Evolutionary conservation across 2,888 invertebrate genomes (phyloP), one percentile per base, ranked within the genome.

Genomic region (Strigamia transsilvanica): DNA sequence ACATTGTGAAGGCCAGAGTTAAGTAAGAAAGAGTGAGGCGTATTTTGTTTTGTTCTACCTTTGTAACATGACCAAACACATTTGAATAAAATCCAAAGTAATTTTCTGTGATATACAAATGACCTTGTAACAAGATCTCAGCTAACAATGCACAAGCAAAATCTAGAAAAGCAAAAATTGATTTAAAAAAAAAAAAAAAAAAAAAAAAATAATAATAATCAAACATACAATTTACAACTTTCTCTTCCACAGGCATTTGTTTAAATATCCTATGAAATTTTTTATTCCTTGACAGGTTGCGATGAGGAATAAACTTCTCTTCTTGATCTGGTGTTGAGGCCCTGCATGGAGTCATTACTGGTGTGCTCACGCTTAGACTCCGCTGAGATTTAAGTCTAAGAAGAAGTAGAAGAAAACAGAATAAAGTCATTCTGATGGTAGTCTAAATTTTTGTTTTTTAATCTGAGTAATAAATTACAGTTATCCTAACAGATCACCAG

Each of bases 1-100:
- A 34, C 34, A 34, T 34, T 34, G 3, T 34, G 7, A 34, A 34
- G 7, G 3, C 7, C 34, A 34, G 34, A 3, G 7, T 34, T 34
- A 34, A 7, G 34, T 34, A 34, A 34, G 7, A 32, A 78, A 34
- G 3, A 78, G 12, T 10, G n/a, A 78, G 13, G 9, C 3, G 5
- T 15, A 10, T 73, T 32, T 27, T 12, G 2, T 13, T 34, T 79
- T 23, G 21, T 83, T 90, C 90, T 89, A 95, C 95, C 92, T 95
- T 95, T 86, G 96, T 95, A 85, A 96, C 94, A 89, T 96, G 95
- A 86, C 97, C 97, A 88, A 97, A 96, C 83, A 98, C 96, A 88
- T 97, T 97, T 84, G 97, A 97, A 89, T 97, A 96, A 90, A 97
- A 97, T 85, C 96, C 97, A 90, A 97, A 96, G 90, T 96, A 96